These are phyloP conservation scores for Petrocephalus zakoni DNA, from an alignment of 2,113 vertebrate species.

Conservation along the genomic window DNA sequence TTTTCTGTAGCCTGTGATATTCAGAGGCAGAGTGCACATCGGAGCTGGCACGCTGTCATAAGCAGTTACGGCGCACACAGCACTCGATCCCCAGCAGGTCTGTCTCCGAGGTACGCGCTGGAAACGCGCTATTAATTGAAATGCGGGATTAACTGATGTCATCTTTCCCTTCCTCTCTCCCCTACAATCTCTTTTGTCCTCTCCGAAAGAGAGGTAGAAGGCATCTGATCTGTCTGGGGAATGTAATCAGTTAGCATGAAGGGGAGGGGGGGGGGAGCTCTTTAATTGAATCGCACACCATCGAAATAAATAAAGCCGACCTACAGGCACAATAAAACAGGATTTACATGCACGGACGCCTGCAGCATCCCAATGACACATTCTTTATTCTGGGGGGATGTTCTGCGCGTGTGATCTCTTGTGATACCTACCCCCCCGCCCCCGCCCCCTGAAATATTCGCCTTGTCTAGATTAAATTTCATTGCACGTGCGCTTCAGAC, in stretches of 20 bases:
- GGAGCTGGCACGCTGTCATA: neutral
- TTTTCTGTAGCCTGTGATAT: neutral
- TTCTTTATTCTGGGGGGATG: neutral
- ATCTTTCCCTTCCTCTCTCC: conserved; percentile 32
- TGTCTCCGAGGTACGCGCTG: conserved; percentile 24
- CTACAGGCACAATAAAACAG: conserved; percentile 22
- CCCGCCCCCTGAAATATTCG: neutral
- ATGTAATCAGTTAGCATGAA: conserved; percentile 42
- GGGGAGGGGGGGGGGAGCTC: neutral
- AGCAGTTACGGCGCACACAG: conserved; percentile 12
- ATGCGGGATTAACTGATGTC: conserved; percentile 49
- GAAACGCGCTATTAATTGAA: conserved; percentile 45
- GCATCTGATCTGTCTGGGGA: conserved; percentile 35
- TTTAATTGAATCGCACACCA: neutral
- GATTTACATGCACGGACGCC: conserved; percentile 20
- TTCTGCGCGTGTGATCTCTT: too few species aligned
- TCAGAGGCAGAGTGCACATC: neutral
- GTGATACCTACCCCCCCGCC: too few species aligned
- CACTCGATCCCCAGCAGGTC: neutral
- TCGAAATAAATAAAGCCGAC: conserved; percentile 1
- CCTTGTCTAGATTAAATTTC: neutral
- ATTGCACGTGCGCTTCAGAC: neutral
- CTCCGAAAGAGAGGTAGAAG: conserved; percentile 34
- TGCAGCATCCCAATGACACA: neutral
- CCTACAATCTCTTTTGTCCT: conserved; percentile 12